These are phyloP conservation scores for Oreotragus oreotragus DNA, from an alignment of 2,113 vertebrate species.

Conservation along the genomic window DNA sequence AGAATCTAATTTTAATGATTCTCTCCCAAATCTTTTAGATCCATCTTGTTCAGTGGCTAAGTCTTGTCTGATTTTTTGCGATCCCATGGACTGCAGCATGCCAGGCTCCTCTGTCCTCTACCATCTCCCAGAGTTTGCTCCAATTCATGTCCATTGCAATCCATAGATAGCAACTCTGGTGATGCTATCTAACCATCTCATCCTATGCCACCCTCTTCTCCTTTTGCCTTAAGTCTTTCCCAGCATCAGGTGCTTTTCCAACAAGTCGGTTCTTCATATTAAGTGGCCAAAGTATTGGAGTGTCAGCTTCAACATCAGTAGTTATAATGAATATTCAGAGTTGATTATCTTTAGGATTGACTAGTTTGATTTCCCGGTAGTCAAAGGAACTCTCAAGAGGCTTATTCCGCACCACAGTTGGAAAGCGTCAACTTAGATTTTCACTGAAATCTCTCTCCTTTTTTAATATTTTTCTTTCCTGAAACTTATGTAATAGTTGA, in stretches of 20 bases:
- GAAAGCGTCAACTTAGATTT: neutral
- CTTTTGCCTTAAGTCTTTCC: neutral
- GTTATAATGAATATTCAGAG: neutral
- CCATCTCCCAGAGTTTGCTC: neutral
- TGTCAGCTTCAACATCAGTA: neutral
- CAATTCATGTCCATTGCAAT: neutral
- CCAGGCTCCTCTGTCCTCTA: neutral
- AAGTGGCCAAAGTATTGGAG: neutral
- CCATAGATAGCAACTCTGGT: neutral
- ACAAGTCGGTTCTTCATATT: neutral
- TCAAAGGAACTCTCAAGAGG: neutral
- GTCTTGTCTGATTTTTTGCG: neutral
- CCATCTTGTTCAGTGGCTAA: neutral
- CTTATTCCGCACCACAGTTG: neutral
- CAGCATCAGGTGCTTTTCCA: neutral
- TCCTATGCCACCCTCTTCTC: neutral
- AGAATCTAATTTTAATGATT: neutral
- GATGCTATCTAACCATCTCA: neutral
- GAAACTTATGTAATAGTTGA: neutral
- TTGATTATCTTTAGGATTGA: neutral
- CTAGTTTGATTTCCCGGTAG: neutral
- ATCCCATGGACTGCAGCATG: neutral
- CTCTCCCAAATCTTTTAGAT: neutral
- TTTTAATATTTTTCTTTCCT: neutral
- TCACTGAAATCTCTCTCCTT: neutral